phyloP scores from a whole-genome alignment of 2,113 vertebrate species.

The Neodontobutis hainanensis region DNA sequence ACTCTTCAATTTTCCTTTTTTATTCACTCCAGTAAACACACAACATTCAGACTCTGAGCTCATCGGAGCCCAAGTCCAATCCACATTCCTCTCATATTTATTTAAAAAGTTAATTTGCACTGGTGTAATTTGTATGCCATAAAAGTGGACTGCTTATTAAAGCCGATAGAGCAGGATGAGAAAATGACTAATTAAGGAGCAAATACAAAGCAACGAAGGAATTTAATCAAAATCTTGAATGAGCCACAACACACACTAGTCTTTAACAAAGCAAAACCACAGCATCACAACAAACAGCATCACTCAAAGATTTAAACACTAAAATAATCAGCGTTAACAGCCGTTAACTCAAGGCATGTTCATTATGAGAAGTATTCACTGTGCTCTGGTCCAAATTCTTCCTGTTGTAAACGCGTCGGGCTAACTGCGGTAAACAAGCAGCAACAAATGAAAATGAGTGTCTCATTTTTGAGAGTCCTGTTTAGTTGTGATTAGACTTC shows the following conservation, averaged over 20 bases:
- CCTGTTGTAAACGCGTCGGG: background rate
- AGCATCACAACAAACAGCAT: no score
- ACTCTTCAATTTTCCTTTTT: background rate
- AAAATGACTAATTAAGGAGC: background rate
- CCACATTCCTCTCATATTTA: no score
- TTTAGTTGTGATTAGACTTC: constrained; percentile 40
- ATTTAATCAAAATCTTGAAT: no score
- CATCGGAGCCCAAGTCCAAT: background rate
- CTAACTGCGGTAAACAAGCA: background rate
- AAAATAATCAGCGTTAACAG: background rate
- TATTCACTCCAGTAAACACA: background rate
- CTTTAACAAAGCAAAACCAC: no score
- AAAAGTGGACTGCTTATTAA: background rate
- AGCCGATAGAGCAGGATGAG: constrained; percentile 7
- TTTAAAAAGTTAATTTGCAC: no score
- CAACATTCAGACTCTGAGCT: background rate
- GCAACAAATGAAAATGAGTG: constrained; percentile 32
- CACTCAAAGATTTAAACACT: no score
- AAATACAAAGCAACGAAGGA: background rate
- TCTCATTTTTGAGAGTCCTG: constrained; percentile 2
- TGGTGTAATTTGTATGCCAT: no score
- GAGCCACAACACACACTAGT: background rate
- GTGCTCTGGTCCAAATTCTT: background rate
- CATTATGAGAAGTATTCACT: constrained; percentile 12
- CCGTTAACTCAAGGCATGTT: constrained; percentile 3